These are phyloP conservation scores for Campoletis raptor DNA, from an alignment of 2,888 invertebrate species.

Conservation along the genomic window DNA sequence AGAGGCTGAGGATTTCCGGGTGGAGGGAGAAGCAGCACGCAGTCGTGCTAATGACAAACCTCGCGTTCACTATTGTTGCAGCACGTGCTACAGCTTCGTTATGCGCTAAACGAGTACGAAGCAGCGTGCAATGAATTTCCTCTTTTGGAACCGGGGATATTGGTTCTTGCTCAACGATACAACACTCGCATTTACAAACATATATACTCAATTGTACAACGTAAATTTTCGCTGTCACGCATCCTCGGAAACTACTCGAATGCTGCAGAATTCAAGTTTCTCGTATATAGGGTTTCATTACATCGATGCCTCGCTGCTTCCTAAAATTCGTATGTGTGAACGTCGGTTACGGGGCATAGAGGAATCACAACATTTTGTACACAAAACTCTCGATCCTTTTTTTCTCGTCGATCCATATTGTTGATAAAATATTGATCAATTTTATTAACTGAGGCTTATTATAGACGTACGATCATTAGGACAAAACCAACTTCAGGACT, in stretches of 20 bases:
- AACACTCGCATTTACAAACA: neutral
- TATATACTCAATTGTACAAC: neutral
- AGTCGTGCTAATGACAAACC: slow-evolving; percentile 45
- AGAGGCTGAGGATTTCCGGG: slow-evolving; percentile 11
- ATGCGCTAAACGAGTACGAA: slow-evolving; percentile 29
- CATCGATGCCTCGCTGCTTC: neutral
- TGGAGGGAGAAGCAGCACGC: neutral
- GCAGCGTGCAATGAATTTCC: slow-evolving; percentile 47
- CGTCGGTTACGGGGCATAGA: neutral
- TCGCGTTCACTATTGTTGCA: slow-evolving; percentile 55
- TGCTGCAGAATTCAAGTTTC: slow-evolving; percentile 5
- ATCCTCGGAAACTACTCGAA: slow-evolving; percentile 8
- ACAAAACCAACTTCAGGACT: too few species aligned
- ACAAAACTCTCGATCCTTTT: too few species aligned
- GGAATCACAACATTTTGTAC: neutral
- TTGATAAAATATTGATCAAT: too few species aligned
- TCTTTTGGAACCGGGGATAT: slow-evolving; percentile 50
- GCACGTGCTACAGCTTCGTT: slow-evolving; percentile 37
- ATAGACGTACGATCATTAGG: too few species aligned
- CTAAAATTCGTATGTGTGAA: neutral
- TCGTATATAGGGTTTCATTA: neutral
- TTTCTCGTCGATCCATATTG: too few species aligned
- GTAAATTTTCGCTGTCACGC: slow-evolving; percentile 13
- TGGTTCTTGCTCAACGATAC: slow-evolving; percentile 36
- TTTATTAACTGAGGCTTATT: too few species aligned